Base-by-base conservation (phyloP, 2,888 invertebrate genomes). In the Drosophila trichaetosa region DNA sequence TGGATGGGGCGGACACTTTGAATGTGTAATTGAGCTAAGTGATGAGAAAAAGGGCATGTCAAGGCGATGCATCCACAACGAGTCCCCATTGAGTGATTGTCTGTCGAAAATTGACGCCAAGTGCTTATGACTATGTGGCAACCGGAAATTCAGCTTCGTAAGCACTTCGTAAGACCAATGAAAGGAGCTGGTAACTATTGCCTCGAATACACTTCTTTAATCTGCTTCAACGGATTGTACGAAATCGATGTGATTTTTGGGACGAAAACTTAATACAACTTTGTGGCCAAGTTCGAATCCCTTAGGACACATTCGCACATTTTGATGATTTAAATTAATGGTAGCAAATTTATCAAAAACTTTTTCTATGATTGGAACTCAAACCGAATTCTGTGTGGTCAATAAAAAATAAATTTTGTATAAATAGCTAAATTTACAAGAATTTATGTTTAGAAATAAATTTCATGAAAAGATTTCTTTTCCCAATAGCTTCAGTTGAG, bases 91-190 rank as follows among this genome's bases (percentile, higher is more conserved):
- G 79, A 79, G 67, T 68, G 79, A 78, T 75, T 78, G 69, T 69
- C 53, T 52, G 31, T n/a, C 40, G 21, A 38, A 54, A 52, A 36
- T 18, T 54, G 79, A 66, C 66, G 63, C 57, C 61, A 63, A 74
- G 74, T 66, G 63, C 51, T 67, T 79, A 75, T 75, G 71, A 62
- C 29, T 59, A 34, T n/a, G 27, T 48, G 64, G 1, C 40, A 54
- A 36, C 51, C 51, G 51, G 36, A 73, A 74, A 54, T 58, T 64
- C 24, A n/a, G 27, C 27, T n/a, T 8, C 34, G 58, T 48, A 59
- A 75, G 71, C 79, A 79, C 78, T 79, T 71, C 8, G 2, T 31
- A 75, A 65, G 67, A 38, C 71, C 79, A 78, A 67, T 65, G 79
- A 70, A 59, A 51, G 61, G 54, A 78, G 75, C 75, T 74, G 57